Conservation (phyloP, 1,140 invertebrate genomes). For the Zaprionus kolodkinae region DNA sequence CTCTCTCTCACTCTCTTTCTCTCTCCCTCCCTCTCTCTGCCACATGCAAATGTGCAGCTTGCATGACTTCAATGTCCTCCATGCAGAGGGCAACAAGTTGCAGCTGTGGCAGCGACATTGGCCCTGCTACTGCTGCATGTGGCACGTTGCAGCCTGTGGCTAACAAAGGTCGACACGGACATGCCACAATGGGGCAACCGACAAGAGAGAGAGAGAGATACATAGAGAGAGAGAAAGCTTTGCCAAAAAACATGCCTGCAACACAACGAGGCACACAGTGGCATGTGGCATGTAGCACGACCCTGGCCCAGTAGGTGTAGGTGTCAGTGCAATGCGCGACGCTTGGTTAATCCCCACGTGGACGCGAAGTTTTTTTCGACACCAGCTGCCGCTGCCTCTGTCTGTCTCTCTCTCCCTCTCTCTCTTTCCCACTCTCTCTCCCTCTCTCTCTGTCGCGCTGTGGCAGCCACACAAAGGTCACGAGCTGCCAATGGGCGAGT, state of each 20-base stretch:
- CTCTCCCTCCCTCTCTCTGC: background rate
- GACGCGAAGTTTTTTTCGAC: background rate
- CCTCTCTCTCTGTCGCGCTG: background rate
- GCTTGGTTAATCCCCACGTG: constrained; percentile 23
- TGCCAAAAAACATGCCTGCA: constrained; percentile 58
- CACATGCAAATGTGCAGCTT: constrained; percentile 41
- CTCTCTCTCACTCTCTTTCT: too few relatives aligned
- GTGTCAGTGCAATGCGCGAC: constrained; percentile 17
- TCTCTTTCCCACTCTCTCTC: background rate
- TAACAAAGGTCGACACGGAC: constrained; percentile 23
- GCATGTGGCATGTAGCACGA: constrained; percentile 34
- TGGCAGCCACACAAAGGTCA: constrained; percentile 48
- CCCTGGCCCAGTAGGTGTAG: constrained; percentile 41
- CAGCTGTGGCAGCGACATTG: constrained; percentile 21
- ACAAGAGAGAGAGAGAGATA: too few relatives aligned
- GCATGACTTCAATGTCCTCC: constrained; percentile 19
- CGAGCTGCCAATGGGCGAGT: constrained; percentile 32
- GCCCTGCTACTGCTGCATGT: constrained; percentile 5
- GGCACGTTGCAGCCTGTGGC: background rate
- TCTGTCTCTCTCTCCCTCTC: background rate
- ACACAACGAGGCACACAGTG: constrained; percentile 5
- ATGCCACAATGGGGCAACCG: constrained; percentile 18
- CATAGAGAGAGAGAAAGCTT: background rate
- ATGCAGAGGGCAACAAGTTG: constrained; percentile 35
- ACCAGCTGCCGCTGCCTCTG: background rate